A percentile compares a stretch with the other conserved stretches of the same genome.
phyloP scores from a whole-genome alignment of 2,888 invertebrate species.

The Cetonia aurata region DNA sequence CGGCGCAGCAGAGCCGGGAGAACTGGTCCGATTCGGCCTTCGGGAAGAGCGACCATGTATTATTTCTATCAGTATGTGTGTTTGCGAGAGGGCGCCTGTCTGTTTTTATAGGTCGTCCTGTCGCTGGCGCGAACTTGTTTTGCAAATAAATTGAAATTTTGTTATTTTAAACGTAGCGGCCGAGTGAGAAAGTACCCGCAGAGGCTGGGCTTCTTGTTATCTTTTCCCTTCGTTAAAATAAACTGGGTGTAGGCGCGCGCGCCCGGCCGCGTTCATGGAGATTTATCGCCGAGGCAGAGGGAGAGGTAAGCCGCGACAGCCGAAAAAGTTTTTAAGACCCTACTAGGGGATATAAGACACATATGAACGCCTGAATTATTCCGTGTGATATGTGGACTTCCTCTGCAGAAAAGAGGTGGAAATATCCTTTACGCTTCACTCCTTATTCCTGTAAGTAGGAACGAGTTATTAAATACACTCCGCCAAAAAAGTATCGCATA shows the following conservation, averaged over 20 bases:
- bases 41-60: slow-evolving; percentile 27
- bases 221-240: slow-evolving; percentile 42
- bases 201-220: slow-evolving; percentile 14
- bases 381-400: too few species aligned
- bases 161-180: slow-evolving; percentile 50
- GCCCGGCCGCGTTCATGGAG: slow-evolving; percentile 25
- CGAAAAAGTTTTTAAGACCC: slow-evolving; percentile 3
- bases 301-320: slow-evolving; percentile 6
- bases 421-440: too few species aligned
- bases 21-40: slow-evolving; percentile 16
- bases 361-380: neutral
- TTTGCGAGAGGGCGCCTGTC: too few species aligned
- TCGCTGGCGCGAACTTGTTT: slow-evolving; percentile 47
- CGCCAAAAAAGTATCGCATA: too few species aligned
- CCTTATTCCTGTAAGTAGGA: too few species aligned
- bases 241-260: slow-evolving; percentile 10
- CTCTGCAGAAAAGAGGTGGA: too few species aligned
- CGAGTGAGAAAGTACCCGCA: slow-evolving; percentile 22
- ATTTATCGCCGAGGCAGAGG: slow-evolving; percentile 30
- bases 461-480: too few species aligned
- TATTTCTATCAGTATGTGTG: slow-evolving; percentile 36
- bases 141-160: slow-evolving; percentile 54
- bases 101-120: slow-evolving; percentile 49
- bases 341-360: neutral
- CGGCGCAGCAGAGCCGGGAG: neutral